phyloP scores from a whole-genome alignment of 2,888 invertebrate genomes.

The Cephus rjabovi region DNA sequence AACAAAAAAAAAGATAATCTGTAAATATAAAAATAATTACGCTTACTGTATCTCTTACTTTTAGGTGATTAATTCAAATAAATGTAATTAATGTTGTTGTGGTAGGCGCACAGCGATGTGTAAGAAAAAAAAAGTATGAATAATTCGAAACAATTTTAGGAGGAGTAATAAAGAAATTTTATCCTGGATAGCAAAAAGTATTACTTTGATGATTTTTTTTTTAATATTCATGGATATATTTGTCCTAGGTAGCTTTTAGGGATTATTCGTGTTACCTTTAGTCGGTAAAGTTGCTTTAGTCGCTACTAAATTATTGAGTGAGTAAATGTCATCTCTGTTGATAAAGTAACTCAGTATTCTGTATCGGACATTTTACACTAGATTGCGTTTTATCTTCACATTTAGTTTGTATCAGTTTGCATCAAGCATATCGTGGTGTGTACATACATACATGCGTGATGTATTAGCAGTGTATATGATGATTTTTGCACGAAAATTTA shows the following conservation, averaged over 20 bases:
- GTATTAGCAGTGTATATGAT: background rate
- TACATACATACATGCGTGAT: too few species aligned
- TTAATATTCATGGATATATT: background rate
- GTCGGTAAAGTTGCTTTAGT: background rate
- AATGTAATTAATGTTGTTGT: slow-evolving; percentile 67
- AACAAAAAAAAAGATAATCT: slow-evolving; percentile 54
- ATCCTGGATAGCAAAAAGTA: slow-evolving; percentile 60
- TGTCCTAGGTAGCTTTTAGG: background rate
- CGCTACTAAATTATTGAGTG: background rate
- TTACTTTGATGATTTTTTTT: slow-evolving; percentile 25
- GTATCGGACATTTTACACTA: background rate
- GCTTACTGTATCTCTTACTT: slow-evolving; percentile 66
- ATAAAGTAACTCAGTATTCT: background rate
- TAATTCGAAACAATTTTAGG: slow-evolving; percentile 62
- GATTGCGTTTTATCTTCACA: background rate
- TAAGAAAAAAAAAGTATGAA: slow-evolving; percentile 57
- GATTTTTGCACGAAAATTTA: background rate
- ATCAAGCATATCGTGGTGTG: too few species aligned
- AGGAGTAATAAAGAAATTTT: slow-evolving; percentile 65
- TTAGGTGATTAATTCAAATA: slow-evolving; percentile 65
- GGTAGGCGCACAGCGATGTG: slow-evolving; percentile 66
- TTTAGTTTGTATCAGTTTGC: too few species aligned
- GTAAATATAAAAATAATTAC: slow-evolving; percentile 65
- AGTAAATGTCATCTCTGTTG: background rate
- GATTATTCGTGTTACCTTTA: background rate